Evolutionary conservation across 1,140 invertebrate genomes (phyloP).

Genomic region (Bemisia tabaci): DNA sequence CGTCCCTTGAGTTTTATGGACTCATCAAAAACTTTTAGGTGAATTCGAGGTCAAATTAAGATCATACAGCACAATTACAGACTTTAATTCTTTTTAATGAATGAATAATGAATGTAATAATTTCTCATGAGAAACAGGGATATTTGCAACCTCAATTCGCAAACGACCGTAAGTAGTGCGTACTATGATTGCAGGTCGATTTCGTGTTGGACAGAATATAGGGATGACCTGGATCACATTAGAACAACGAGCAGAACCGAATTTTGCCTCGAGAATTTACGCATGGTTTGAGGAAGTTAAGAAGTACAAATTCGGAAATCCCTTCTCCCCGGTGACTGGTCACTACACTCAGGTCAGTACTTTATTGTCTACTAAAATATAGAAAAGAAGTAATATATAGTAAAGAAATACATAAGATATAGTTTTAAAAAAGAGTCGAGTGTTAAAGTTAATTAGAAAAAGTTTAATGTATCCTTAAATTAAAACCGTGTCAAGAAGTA

Average conservation of each 20-base stretch:
- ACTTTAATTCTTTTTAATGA: neutral
- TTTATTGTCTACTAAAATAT: slow-evolving; percentile 12
- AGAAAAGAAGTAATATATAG: no score
- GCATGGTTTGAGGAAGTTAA: slow-evolving; percentile 70
- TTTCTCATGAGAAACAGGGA: no score
- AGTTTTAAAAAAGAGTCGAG: no score
- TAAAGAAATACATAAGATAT: no score
- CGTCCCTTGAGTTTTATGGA: neutral
- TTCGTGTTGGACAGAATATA: slow-evolving; percentile 68
- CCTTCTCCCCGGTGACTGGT: slow-evolving; percentile 49
- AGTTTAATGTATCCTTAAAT: no score
- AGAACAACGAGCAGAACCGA: slow-evolving; percentile 34
- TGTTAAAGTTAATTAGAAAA: no score
- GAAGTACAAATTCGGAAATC: slow-evolving; percentile 47
- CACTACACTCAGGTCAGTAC: slow-evolving; percentile 64
- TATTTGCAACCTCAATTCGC: no score
- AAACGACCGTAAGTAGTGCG: no score
- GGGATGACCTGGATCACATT: slow-evolving; percentile 60
- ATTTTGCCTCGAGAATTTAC: slow-evolving; percentile 56
- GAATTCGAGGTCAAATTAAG: neutral
- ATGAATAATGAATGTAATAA: neutral
- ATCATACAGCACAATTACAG: neutral
- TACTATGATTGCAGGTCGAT: slow-evolving; percentile 39
- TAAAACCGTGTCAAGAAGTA: no score
- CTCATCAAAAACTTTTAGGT: neutral